Percentiles rank a stretch among this genome's conserved stretches.
Evolutionary conservation across 2,113 vertebrate species (phyloP).

Genomic region (Nycticryphes semicollaris): DNA sequence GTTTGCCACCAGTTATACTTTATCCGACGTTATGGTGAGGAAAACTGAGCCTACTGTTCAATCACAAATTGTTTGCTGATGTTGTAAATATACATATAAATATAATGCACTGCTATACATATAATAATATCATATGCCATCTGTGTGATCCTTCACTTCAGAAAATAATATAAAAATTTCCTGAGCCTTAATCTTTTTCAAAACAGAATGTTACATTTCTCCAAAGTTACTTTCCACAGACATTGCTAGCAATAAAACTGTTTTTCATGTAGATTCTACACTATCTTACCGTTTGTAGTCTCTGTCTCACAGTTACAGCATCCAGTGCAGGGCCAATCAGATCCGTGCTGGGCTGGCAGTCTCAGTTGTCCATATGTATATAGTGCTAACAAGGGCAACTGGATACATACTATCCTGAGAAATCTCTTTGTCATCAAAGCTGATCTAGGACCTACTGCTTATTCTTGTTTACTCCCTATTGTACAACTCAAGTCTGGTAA

Average conservation of each 20-base stretch:
- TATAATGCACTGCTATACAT: background rate
- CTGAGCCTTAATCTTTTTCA: background rate
- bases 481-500: background rate
- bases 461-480: background rate
- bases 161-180: background rate
- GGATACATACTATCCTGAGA: background rate
- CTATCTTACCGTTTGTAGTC: background rate
- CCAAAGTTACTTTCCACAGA: background rate
- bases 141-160: background rate
- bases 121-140: background rate
- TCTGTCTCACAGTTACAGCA: background rate
- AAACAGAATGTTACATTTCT: background rate
- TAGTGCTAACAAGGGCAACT: background rate
- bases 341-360: background rate
- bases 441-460: background rate
- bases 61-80: background rate
- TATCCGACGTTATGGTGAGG: background rate
- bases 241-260: background rate
- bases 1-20: background rate
- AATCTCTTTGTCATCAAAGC: background rate
- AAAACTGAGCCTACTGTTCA: background rate
- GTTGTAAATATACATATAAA: background rate
- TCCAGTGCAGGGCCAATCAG: accelerated
- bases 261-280: background rate
- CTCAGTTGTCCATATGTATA: background rate